phyloP scores from a whole-genome alignment of 2,888 invertebrate species.

The Notodonta dromedarius region DNA sequence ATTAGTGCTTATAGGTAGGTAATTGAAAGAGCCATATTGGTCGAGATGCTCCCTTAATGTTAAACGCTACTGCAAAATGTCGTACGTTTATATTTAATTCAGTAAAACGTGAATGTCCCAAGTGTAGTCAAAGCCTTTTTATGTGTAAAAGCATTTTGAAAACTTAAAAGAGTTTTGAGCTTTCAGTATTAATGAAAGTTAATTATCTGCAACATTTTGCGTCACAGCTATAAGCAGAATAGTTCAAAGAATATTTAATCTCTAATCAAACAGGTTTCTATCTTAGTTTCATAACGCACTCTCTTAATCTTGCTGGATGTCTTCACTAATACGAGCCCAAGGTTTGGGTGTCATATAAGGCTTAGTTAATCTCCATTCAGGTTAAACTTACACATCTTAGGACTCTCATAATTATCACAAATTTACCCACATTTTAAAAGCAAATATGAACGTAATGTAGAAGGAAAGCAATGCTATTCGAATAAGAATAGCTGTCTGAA shows the following conservation, averaged over 20 bases:
- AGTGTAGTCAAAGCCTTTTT: too few species aligned
- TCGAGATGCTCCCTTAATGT: background rate
- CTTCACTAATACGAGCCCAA: conserved; percentile 1
- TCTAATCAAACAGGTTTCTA: background rate
- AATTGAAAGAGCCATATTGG: background rate
- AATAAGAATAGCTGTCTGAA: too few species aligned
- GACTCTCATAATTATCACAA: too few species aligned
- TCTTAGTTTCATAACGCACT: background rate
- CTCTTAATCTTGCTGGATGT: conserved; percentile 1
- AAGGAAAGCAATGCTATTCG: too few species aligned
- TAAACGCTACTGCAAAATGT: background rate
- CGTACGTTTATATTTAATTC: too few species aligned
- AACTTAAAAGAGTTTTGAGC: too few species aligned
- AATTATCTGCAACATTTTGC: background rate
- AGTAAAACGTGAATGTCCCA: background rate
- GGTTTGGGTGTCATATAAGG: background rate
- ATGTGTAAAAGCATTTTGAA: too few species aligned
- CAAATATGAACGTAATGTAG: too few species aligned
- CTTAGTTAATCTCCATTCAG: background rate
- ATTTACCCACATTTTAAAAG: too few species aligned
- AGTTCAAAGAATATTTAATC: background rate
- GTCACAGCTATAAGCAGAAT: background rate
- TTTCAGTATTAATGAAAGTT: too few species aligned
- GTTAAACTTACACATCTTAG: too few species aligned
- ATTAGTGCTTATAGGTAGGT: conserved; percentile 35